Evolutionary conservation across 2,888 invertebrate species (phyloP).

Genomic region (Amiota minor): DNA sequence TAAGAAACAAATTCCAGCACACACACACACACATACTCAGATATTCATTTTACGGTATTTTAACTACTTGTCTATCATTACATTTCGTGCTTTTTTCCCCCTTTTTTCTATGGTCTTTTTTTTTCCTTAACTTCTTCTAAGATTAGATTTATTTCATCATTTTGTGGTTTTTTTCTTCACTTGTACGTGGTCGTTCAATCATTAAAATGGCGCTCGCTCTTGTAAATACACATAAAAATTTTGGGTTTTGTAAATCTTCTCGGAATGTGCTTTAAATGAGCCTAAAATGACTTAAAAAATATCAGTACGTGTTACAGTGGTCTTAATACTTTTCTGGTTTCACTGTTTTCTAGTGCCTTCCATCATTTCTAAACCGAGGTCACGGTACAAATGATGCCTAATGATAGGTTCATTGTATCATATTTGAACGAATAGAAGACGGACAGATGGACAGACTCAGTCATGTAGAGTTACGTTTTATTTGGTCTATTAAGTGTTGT

Average conservation of each 20-base stretch:
- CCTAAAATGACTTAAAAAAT: conserved; percentile 27
- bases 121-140: not conserved
- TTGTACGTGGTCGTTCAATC: conserved; percentile 9
- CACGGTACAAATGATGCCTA: conserved; percentile 60
- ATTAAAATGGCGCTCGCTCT: conserved; percentile 26
- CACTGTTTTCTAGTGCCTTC: not conserved
- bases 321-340: not conserved
- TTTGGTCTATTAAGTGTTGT: conserved; percentile 21
- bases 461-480: not conserved
- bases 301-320: not conserved
- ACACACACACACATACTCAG: not conserved
- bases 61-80: conserved; percentile 22
- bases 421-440: conserved; percentile 25
- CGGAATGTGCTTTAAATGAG: conserved; percentile 26
- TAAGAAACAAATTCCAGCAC: conserved; percentile 7
- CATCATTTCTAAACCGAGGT: not conserved
- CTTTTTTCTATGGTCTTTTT: not conserved
- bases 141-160: conserved; percentile 3
- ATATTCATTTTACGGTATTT: conserved; percentile 18
- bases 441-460: not conserved
- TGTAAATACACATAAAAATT: conserved; percentile 24
- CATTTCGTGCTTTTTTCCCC: not conserved
- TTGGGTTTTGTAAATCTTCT: conserved; percentile 5
- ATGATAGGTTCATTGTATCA: conserved; percentile 61
- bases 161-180: not conserved